phyloP scores from a whole-genome alignment of 2,797 vertebrate genomes.

The Poeciliopsis infans region DNA sequence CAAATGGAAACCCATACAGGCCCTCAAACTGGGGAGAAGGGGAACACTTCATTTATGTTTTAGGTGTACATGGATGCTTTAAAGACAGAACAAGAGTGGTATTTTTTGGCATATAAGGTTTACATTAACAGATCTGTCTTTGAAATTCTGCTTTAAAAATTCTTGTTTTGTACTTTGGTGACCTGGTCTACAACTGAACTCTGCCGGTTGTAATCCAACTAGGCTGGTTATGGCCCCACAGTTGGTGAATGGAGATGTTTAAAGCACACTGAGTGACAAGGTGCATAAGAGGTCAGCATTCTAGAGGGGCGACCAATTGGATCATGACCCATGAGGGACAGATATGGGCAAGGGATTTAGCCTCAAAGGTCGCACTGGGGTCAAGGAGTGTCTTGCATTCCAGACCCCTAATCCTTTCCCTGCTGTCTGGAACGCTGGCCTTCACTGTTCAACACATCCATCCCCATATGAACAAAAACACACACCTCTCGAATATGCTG shows the following conservation, averaged over 20 bases:
- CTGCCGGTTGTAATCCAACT: constrained; percentile 54
- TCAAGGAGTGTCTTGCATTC: constrained; percentile 82
- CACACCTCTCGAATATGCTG: constrained; percentile 38
- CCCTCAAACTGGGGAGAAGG: constrained; percentile 46
- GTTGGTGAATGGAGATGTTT: constrained; percentile 70
- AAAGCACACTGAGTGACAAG: constrained; percentile 67
- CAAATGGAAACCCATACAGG: constrained; percentile 72
- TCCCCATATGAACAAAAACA: constrained; percentile 56
- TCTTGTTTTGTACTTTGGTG: constrained; percentile 28
- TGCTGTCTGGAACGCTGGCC: constrained; percentile 70
- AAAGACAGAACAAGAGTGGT: constrained; percentile 71
- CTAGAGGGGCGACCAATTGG: constrained; percentile 79
- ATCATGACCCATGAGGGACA: constrained; percentile 83
- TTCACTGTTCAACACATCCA: constrained; percentile 52
- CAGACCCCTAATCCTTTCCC: constrained; percentile 78
- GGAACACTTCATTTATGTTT: constrained; percentile 79
- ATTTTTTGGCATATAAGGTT: constrained; percentile 38
- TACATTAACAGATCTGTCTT: constrained; percentile 55
- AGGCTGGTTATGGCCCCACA: constrained; percentile 40
- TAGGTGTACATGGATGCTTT: constrained; percentile 72
- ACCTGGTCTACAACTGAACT: constrained; percentile 21
- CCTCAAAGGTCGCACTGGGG: constrained; percentile 70
- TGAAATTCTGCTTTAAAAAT: constrained; percentile 40
- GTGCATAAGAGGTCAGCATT: constrained; percentile 76
- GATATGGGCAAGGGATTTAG: constrained; percentile 81